Percentiles rank a stretch among this genome's conserved stretches.
These are phyloP conservation scores for Tenthredo distinguenda DNA, from an alignment of 2,888 invertebrate genomes.

Conservation along the genomic window DNA sequence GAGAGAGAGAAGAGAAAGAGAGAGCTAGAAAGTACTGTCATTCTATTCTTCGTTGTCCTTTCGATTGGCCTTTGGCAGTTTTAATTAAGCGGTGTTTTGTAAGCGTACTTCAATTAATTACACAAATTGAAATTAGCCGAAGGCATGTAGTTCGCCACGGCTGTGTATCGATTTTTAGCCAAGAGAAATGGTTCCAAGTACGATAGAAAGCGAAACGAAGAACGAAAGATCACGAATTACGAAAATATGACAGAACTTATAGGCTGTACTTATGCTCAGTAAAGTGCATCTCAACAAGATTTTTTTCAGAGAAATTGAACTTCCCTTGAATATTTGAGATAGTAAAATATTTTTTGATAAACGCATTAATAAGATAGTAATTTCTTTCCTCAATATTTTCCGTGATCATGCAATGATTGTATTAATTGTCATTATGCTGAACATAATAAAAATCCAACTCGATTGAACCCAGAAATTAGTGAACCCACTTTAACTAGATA, in stretches of 20 bases:
- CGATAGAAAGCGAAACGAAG: background rate
- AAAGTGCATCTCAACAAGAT: background rate
- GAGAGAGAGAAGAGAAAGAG: conserved; percentile 11
- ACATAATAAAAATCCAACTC: background rate
- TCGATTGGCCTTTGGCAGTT: conserved; percentile 55
- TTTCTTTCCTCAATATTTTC: too few species aligned
- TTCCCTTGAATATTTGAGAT: background rate
- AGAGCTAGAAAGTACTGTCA: conserved; percentile 18
- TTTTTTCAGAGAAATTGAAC: background rate
- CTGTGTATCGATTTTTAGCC: conserved; percentile 4
- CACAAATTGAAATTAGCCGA: conserved; percentile 56
- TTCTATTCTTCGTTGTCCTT: conserved; percentile 42
- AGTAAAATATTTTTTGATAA: background rate
- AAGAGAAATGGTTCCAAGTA: background rate
- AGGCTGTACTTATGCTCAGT: background rate
- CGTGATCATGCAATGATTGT: too few species aligned
- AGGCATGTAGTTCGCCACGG: conserved; percentile 35
- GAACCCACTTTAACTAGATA: background rate
- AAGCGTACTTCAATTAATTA: conserved; percentile 59
- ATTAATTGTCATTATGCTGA: background rate
- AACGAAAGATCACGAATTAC: background rate
- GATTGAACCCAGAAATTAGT: background rate
- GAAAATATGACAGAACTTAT: background rate
- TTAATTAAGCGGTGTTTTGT: conserved; percentile 55
- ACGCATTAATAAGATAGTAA: background rate